Base-by-base conservation (phyloP, 2,113 vertebrate species). In the Scatophagus argus region DNA sequence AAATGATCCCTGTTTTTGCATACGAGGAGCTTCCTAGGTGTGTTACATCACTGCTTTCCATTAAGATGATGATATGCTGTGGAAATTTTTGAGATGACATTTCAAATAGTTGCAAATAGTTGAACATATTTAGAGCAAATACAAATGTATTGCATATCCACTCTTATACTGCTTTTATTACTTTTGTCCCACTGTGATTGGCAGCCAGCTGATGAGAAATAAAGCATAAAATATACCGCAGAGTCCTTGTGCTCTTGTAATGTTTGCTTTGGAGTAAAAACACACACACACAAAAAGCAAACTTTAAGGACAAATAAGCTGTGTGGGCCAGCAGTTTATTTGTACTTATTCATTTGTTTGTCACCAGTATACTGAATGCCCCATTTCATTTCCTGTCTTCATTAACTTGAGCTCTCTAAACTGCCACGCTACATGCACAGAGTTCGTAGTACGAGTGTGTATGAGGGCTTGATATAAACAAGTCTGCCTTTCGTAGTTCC, bases 401-500 rank as follows among this genome's bases (percentile, higher is more conserved):
- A 11, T 23, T 9, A 39, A 9, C 10, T 25, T 49, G 38, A 58
- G 13, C 14, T 46, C 19, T 61, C n/a, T 47, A 17, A 69, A 81
- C 16, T 14, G n/a, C 34, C 14, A 27, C 5, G 21, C 32, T 43
- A 54, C 17, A 43, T 36, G 32, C 25, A 44, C 16, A 58, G 6
- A 70, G 41, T 74, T 81, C 49, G 54, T 4, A 77, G 43, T 19
- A 49, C 29, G n/a, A 67, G 76, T 38, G 12, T 51, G 9, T 63
- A 47, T 72, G n/a, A 60, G 25, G 41, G 34, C 19, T 47, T 83
- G 62, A 71, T 71, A 63, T 88, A 91, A 87, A 90, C 78, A 87
- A 64, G 31, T 66, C 62, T 77, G 67, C 52, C 10, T 0, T 60
- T 78, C 41, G 64, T 68, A 60, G 31, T 60, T 66, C 70, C 62